phyloP scores from a whole-genome alignment of 2,888 invertebrate species.

The Tyria jacobaeae region DNA sequence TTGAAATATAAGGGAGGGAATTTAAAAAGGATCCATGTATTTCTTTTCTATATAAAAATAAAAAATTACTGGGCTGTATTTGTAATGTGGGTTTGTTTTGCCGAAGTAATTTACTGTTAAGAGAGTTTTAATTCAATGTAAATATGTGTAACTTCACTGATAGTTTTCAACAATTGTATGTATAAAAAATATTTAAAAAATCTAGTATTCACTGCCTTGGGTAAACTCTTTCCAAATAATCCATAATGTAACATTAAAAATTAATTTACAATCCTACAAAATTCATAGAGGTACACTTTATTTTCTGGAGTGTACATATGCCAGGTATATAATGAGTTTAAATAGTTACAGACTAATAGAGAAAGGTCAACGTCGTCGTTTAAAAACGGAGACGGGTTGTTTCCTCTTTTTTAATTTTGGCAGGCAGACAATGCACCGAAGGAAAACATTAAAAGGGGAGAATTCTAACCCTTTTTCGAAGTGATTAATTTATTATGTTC shows the following conservation, averaged over 20 bases:
- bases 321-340: conserved; percentile 35
- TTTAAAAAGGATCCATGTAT: conserved; percentile 77
- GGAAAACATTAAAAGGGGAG: conserved; percentile 82
- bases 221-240: not conserved
- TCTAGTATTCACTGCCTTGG: no score
- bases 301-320: conserved; percentile 13
- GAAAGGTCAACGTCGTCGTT: conserved; percentile 75
- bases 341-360: conserved; percentile 45
- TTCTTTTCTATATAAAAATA: conserved; percentile 64
- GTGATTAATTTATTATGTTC: conserved; percentile 86
- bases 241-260: not conserved
- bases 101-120: conserved; percentile 36
- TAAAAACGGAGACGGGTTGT: conserved; percentile 71
- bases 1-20: conserved; percentile 85
- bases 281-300: not conserved
- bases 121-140: conserved; percentile 44
- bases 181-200: not conserved
- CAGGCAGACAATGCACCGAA: conserved; percentile 83
- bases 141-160: conserved; percentile 31
- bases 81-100: conserved; percentile 25
- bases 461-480: conserved; percentile 74
- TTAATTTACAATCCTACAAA: not conserved
- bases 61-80: conserved; percentile 43
- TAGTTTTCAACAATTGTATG: conserved; percentile 8
- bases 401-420: conserved; percentile 83